Percentiles rank a stretch among this genome's conserved stretches.
These are phyloP conservation scores for Ceratitis capitata DNA, from an alignment of 1,140 invertebrate species.

Conservation along the genomic window DNA sequence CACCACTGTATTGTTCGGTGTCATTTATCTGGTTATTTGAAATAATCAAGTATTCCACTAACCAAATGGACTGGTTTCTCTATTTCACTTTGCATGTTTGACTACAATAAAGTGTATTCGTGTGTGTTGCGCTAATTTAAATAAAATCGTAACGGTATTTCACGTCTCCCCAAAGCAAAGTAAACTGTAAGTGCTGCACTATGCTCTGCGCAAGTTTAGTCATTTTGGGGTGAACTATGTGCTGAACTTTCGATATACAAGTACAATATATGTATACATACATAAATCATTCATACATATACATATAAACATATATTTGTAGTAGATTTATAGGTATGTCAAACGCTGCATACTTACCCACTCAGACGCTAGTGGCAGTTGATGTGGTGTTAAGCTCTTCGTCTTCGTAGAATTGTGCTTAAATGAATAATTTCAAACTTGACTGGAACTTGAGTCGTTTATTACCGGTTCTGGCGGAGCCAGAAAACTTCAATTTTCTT, in stretches of 20 bases:
- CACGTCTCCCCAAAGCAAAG: background rate
- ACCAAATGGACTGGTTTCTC: background rate
- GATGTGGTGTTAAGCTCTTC: constrained; percentile 21
- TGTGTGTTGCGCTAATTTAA: constrained; percentile 10
- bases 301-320: background rate
- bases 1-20: too few relatives aligned
- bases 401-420: background rate
- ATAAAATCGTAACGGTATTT: constrained; percentile 40
- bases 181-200: background rate
- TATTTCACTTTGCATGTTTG: constrained; percentile 15
- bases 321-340: too few relatives aligned
- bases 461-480: constrained; percentile 18
- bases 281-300: background rate
- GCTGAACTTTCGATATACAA: background rate
- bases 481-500: background rate
- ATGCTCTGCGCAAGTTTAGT: background rate
- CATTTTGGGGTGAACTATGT: background rate
- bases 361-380: background rate
- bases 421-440: background rate
- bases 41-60: constrained; percentile 29
- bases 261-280: background rate
- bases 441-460: constrained; percentile 29
- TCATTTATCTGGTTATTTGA: background rate
- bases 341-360: background rate
- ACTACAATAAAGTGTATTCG: too few relatives aligned